These are phyloP conservation scores for Centropus bengalensis DNA, from an alignment of 2,113 vertebrate species.

Conservation along the genomic window DNA sequence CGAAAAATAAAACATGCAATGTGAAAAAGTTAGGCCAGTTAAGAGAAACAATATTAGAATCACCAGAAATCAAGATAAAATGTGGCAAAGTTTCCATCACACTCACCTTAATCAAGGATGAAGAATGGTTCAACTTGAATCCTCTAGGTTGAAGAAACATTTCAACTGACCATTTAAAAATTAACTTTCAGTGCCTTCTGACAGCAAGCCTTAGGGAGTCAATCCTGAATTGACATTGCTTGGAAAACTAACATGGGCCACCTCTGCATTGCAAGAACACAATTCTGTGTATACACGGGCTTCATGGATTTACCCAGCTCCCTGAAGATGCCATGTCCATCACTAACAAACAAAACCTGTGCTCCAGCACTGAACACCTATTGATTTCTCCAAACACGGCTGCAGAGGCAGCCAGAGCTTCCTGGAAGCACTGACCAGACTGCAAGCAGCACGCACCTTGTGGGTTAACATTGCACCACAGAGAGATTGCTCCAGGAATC, in stretches of 20 bases:
- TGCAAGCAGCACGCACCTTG: neutral
- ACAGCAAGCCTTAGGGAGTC: neutral
- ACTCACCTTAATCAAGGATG: conserved; percentile 15
- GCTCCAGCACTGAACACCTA: neutral
- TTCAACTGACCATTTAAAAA: conserved; percentile 49
- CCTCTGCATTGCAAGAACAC: neutral
- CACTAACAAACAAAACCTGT: neutral
- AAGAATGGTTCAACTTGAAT: conserved; percentile 38
- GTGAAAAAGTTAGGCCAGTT: conserved; percentile 29
- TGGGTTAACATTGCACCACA: neutral
- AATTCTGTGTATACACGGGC: neutral
- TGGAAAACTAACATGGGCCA: neutral
- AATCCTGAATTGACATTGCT: neutral
- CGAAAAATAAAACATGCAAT: conserved; percentile 24
- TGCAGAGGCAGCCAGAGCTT: neutral
- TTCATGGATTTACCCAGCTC: neutral
- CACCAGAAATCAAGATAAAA: neutral
- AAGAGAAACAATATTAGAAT: conserved; percentile 16
- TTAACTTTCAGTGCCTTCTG: neutral
- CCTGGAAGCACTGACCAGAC: neutral
- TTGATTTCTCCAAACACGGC: neutral
- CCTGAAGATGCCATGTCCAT: neutral
- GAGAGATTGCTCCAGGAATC: neutral
- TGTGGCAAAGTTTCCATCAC: neutral
- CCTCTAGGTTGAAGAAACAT: conserved; percentile 51